phyloP scores from a whole-genome alignment of 2,888 invertebrate species.

The Allacma fusca region DNA sequence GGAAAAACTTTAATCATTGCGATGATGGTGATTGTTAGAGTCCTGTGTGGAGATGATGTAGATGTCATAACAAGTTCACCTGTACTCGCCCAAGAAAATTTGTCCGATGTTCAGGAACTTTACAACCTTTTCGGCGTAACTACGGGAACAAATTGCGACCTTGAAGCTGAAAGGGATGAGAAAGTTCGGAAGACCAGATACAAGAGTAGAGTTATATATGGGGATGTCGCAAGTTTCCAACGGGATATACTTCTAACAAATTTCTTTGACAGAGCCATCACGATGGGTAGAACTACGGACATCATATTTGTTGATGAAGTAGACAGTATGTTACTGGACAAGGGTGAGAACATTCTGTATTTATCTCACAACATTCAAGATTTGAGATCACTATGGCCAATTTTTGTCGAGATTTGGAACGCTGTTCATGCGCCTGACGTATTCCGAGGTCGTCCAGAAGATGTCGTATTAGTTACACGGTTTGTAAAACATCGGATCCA shows the following conservation, averaged over 20 bases:
- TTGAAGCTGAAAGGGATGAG: too few relatives aligned
- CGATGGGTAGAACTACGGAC: slow-evolving; percentile 58
- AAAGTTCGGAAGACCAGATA: not conserved
- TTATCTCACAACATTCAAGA: slow-evolving; percentile 64
- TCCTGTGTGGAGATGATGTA: slow-evolving; percentile 59
- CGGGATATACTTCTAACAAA: slow-evolving; percentile 63
- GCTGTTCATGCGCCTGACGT: not conserved
- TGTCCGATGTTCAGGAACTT: slow-evolving; percentile 55
- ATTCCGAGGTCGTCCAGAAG: not conserved
- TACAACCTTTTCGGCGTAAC: slow-evolving; percentile 62
- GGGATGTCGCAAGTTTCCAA: slow-evolving; percentile 63
- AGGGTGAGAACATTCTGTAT: slow-evolving; percentile 64
- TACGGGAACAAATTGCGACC: slow-evolving; percentile 61
- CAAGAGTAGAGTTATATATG: slow-evolving; percentile 62
- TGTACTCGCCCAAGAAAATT: slow-evolving; percentile 63
- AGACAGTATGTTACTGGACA: slow-evolving; percentile 65
- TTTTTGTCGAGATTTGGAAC: slow-evolving; percentile 63
- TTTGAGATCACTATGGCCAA: slow-evolving; percentile 63
- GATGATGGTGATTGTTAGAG: slow-evolving; percentile 62
- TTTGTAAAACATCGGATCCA: too few relatives aligned
- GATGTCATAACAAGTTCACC: slow-evolving; percentile 64
- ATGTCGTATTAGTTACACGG: too few relatives aligned
- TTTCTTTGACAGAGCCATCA: slow-evolving; percentile 63
- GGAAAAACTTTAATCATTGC: slow-evolving; percentile 64
- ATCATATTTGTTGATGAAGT: slow-evolving; percentile 65